Percentiles rank a stretch among this genome's conserved stretches.
Evolutionary conservation across 1,140 invertebrate species (phyloP).

Genomic region (Scaptomyza pallida): DNA sequence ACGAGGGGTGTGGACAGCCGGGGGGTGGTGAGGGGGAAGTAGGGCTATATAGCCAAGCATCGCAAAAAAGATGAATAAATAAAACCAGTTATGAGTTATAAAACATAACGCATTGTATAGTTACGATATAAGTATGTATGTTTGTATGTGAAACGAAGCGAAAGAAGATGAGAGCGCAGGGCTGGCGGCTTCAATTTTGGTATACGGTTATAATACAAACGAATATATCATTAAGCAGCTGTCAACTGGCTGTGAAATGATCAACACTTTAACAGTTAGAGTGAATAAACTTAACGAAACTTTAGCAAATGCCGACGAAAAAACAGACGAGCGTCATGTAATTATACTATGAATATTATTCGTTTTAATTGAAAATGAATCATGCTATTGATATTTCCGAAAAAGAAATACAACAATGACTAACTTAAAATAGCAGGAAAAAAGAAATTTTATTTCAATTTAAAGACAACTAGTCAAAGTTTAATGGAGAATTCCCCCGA

Average conservation of each 20-base stretch:
- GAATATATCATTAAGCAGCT: conserved; percentile 1
- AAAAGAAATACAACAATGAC: conserved; percentile 8
- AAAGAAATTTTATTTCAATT: conserved; percentile 12
- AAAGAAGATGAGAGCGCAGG: conserved; percentile 20
- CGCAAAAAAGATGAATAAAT: not conserved
- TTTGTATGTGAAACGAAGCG: conserved; percentile 4
- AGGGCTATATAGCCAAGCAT: conserved; percentile 18
- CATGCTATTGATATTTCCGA: conserved; percentile 7
- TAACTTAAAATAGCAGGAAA: conserved; percentile 1
- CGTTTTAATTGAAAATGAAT: conserved; percentile 7
- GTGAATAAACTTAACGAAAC: conserved; percentile 2
- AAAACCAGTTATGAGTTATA: conserved; percentile 59
- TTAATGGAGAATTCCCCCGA: not conserved
- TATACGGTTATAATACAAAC: conserved; percentile 6
- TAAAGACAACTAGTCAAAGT: not conserved
- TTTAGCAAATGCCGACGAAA: not conserved
- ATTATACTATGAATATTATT: conserved; percentile 26
- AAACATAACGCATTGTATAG: conserved; percentile 36
- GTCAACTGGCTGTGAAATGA: conserved; percentile 2
- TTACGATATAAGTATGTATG: too few species aligned
- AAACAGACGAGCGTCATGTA: not conserved
- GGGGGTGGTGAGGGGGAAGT: conserved; percentile 13
- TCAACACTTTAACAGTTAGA: conserved; percentile 10
- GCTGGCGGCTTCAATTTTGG: not conserved
- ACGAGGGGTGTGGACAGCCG: not conserved